Percentiles rank a stretch among this genome's conserved stretches.
These are phyloP conservation scores for Psilanteris sp. DNA, from an alignment of 1,140 invertebrate species.

Conservation along the genomic window DNA sequence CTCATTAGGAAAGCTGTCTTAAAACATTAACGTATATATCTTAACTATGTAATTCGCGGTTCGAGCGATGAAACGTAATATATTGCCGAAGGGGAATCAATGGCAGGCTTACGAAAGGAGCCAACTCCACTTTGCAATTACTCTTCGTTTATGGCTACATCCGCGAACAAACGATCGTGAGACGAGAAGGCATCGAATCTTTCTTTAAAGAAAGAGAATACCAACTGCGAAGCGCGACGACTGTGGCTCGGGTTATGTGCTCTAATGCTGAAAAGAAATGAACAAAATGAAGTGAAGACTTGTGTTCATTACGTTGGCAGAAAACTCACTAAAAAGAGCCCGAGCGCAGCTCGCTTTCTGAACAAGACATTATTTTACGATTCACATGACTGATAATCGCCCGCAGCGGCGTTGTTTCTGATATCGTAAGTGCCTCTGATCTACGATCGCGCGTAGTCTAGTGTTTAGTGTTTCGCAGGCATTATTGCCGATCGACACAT, in stretches of 20 bases:
- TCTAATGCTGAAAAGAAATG: constrained; percentile 29
- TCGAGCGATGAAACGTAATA: constrained; percentile 39
- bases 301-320: constrained; percentile 18
- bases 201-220: constrained; percentile 14
- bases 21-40: constrained; percentile 43
- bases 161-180: constrained; percentile 40
- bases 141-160: constrained; percentile 46
- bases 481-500: too few species aligned
- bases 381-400: constrained; percentile 31
- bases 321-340: constrained; percentile 17
- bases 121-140: constrained; percentile 50
- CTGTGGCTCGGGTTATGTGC: background rate
- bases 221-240: constrained; percentile 8
- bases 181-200: constrained; percentile 32
- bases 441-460: too few species aligned
- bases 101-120: constrained; percentile 37
- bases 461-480: too few species aligned
- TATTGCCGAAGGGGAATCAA: constrained; percentile 39
- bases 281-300: constrained; percentile 34
- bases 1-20: constrained; percentile 30
- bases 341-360: constrained; percentile 2
- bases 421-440: too few species aligned
- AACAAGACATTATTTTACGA: constrained; percentile 38
- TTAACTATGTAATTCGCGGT: constrained; percentile 42
- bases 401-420: constrained; percentile 7